phyloP scores from a whole-genome alignment of 2,888 invertebrate species.

The Clivina fossor region DNA sequence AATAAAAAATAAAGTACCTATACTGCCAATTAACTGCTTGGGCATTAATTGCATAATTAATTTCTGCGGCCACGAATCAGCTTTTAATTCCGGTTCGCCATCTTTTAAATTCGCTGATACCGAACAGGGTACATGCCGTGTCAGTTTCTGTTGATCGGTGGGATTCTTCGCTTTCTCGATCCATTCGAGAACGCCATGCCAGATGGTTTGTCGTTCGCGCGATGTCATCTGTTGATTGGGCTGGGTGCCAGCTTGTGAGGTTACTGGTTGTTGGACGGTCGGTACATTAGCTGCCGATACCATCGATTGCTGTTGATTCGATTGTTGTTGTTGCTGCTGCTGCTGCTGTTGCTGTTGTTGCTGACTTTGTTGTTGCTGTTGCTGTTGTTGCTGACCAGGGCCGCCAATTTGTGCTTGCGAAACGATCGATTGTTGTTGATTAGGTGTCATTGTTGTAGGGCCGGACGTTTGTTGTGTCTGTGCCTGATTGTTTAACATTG shows the following conservation, averaged over 20 bases:
- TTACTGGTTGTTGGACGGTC: constrained; percentile 35
- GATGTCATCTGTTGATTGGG: constrained; percentile 51
- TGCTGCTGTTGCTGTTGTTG: constrained; percentile 40
- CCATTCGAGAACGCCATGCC: constrained; percentile 83
- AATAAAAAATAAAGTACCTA: too few species aligned
- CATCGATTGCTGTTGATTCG: constrained; percentile 32
- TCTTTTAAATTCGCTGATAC: constrained; percentile 73
- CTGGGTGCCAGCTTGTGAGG: constrained; percentile 45
- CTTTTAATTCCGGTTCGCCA: constrained; percentile 89
- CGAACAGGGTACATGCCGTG: constrained; percentile 75
- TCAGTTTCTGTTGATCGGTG: constrained; percentile 74
- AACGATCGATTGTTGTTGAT: constrained; percentile 21
- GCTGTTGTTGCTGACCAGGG: constrained; percentile 43
- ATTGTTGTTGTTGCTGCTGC: constrained; percentile 33
- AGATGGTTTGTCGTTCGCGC: constrained; percentile 62
- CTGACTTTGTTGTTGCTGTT: constrained; percentile 34
- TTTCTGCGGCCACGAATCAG: constrained; percentile 91
- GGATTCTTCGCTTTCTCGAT: constrained; percentile 84
- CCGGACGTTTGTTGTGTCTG: constrained; percentile 17
- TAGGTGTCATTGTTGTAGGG: constrained; percentile 11
- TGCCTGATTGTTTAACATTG: constrained; percentile 45
- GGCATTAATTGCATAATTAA: constrained; percentile 94
- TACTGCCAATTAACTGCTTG: constrained; percentile 85
- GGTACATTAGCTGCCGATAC: constrained; percentile 31
- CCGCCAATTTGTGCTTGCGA: constrained; percentile 32